phyloP scores from a whole-genome alignment of 92 coral and sea anemone genomes.

The Heteractis magnifica region DNA sequence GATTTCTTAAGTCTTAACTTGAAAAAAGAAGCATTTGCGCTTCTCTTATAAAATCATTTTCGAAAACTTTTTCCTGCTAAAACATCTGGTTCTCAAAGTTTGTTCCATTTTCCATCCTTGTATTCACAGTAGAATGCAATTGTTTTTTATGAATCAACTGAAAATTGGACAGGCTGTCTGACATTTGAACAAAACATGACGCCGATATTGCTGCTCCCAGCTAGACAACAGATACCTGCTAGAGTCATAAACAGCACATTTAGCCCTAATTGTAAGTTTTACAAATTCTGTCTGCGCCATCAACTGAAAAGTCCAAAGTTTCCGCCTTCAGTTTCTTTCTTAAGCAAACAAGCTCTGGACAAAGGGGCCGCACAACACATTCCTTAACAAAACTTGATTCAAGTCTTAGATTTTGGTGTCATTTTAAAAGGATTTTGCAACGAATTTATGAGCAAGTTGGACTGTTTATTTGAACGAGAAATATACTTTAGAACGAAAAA shows the following conservation, averaged over 20 bases:
- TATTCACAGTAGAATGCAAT: background rate
- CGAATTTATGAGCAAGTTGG: too few relatives aligned
- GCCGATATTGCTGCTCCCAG: background rate
- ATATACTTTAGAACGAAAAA: too few relatives aligned
- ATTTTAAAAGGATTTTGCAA: too few relatives aligned
- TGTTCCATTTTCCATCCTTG: background rate
- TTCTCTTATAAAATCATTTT: background rate
- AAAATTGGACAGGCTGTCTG: background rate
- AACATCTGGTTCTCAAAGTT: background rate
- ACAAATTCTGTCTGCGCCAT: background rate
- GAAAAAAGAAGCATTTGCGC: background rate
- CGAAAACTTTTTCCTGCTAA: background rate
- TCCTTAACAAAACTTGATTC: background rate
- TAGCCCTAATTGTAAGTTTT: background rate
- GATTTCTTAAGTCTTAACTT: too few relatives aligned
- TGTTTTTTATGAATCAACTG: background rate
- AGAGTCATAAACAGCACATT: background rate
- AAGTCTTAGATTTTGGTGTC: too few relatives aligned
- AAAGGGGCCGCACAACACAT: background rate
- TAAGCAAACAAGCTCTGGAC: background rate
- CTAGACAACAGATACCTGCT: background rate
- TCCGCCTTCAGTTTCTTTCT: background rate
- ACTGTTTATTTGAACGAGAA: too few relatives aligned
- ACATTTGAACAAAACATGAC: background rate
- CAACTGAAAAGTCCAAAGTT: background rate